Evolutionary conservation across 2,888 invertebrate genomes (phyloP).

Genomic region (Girardia tigrina): DNA sequence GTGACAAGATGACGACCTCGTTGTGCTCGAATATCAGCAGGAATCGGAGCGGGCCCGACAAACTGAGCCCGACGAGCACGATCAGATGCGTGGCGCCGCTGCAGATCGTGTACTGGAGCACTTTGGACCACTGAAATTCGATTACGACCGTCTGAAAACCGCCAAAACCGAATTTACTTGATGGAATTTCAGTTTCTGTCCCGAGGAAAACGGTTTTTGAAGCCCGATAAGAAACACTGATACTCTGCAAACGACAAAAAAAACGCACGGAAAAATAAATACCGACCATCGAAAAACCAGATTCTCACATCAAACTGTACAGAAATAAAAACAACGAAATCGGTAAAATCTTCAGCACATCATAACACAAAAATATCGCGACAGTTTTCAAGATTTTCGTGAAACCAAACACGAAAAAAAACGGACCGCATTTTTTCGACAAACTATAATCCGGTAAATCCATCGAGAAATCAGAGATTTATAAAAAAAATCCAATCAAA

Average conservation of each 20-base stretch:
- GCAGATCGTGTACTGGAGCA: background rate
- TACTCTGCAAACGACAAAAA: too few species aligned
- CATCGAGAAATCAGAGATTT: background rate
- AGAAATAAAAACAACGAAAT: background rate
- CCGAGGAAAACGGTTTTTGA: background rate
- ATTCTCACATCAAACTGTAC: background rate
- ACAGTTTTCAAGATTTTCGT: slow-evolving; percentile 11
- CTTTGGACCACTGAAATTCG: background rate
- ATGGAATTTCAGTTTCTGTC: background rate
- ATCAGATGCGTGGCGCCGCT: background rate
- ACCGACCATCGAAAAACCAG: too few species aligned
- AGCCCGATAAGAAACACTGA: background rate
- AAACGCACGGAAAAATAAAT: too few species aligned
- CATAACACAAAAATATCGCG: background rate
- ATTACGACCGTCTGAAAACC: too few species aligned
- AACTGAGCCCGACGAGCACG: background rate
- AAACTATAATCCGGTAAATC: slow-evolving; percentile 7
- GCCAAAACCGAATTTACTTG: background rate
- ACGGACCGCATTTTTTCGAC: background rate
- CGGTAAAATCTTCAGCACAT: slow-evolving; percentile 20
- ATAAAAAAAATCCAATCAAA: background rate
- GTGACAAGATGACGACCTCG: background rate
- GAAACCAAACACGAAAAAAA: background rate
- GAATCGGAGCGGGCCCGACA: background rate
- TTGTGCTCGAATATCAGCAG: background rate